These are phyloP conservation scores for Elysia chlorotica DNA, from an alignment of 1,140 invertebrate species.

Conservation along the genomic window DNA sequence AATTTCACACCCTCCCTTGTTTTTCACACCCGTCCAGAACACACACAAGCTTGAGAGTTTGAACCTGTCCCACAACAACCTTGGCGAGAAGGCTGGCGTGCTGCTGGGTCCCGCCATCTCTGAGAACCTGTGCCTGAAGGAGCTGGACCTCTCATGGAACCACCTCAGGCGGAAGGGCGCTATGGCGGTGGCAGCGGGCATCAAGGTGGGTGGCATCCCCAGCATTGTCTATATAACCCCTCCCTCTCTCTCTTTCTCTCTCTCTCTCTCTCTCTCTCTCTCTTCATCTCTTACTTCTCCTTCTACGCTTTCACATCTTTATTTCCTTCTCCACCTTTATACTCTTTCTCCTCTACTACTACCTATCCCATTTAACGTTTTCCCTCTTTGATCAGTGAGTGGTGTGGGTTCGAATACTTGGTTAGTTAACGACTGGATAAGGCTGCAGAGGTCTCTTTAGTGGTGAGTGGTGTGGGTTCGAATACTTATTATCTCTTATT, in stretches of 20 bases:
- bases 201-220: constrained; percentile 54
- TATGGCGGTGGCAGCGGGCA: constrained; percentile 54
- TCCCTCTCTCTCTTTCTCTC: too few relatives aligned
- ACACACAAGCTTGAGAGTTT: constrained; percentile 49
- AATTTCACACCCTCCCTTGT: not conserved
- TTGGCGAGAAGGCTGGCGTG: constrained; percentile 52
- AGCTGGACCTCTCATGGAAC: constrained; percentile 62
- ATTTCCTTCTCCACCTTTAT: too few relatives aligned
- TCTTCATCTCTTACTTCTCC: too few relatives aligned
- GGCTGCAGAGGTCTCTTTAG: too few relatives aligned
- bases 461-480: too few relatives aligned
- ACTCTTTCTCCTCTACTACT: too few relatives aligned
- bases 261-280: too few relatives aligned
- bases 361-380: too few relatives aligned
- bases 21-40: constrained; percentile 1
- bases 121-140: constrained; percentile 57
- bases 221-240: too few relatives aligned
- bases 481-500: too few relatives aligned
- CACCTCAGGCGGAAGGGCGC: constrained; percentile 57
- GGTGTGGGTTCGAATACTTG: constrained; percentile 3
- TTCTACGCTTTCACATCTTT: too few relatives aligned
- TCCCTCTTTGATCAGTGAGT: constrained; percentile 56
- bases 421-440: not conserved
- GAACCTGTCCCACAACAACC: constrained; percentile 57
- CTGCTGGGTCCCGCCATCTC: constrained; percentile 56